phyloP scores from a whole-genome alignment of 2,888 invertebrate species.

The Pandemis corylana region DNA sequence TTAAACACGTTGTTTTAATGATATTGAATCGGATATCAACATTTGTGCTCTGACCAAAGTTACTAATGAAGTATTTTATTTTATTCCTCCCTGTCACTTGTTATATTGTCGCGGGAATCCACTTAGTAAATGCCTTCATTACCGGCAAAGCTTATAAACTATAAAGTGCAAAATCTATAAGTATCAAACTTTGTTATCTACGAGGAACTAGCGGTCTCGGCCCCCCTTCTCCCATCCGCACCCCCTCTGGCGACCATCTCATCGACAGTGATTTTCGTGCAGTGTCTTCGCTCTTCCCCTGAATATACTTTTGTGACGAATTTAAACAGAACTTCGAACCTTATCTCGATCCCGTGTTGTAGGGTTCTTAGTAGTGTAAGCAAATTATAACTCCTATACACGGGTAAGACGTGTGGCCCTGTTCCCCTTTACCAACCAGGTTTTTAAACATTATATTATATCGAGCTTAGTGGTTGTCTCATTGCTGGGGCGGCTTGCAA shows the following conservation, averaged over 20 bases:
- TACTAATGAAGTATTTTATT: too few species aligned
- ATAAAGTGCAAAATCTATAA: neutral
- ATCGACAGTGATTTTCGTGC: neutral
- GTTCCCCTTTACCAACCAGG: constrained; percentile 10
- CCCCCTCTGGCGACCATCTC: neutral
- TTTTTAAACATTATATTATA: constrained; percentile 18
- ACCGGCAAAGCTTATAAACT: neutral
- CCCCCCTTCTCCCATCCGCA: neutral
- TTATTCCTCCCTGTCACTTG: too few species aligned
- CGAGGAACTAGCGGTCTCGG: neutral
- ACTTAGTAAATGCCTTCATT: neutral
- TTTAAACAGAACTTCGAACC: constrained; percentile 30
- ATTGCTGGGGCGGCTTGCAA: constrained; percentile 23
- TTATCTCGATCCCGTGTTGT: constrained; percentile 11
- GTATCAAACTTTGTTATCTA: neutral
- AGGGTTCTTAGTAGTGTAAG: constrained; percentile 29
- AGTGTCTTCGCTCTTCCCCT: constrained; percentile 11
- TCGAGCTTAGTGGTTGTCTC: constrained; percentile 36
- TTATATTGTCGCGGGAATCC: too few species aligned
- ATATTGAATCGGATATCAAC: too few species aligned
- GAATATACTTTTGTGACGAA: constrained; percentile 32
- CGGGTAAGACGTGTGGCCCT: neutral
- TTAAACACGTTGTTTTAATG: too few species aligned
- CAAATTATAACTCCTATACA: constrained; percentile 10
- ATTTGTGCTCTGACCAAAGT: too few species aligned